These are phyloP conservation scores for Mustela lutreola DNA, from an alignment of 2,113 vertebrate genomes.

Conservation along the genomic window DNA sequence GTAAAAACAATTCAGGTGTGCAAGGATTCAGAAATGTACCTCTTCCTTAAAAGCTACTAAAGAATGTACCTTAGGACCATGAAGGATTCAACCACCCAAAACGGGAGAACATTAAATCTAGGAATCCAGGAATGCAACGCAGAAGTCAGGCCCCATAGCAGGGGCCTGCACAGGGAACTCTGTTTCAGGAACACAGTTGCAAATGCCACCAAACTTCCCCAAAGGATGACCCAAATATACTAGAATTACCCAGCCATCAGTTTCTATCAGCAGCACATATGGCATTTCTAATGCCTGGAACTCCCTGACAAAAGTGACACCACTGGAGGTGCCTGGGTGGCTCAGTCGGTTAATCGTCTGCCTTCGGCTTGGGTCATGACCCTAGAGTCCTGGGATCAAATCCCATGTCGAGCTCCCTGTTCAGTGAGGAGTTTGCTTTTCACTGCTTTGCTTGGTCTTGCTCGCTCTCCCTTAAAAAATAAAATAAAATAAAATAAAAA, in stretches of 20 bases:
- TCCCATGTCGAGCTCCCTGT: no score
- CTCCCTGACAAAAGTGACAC: constrained; percentile 88
- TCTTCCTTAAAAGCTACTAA: not conserved
- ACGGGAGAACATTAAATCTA: not conserved
- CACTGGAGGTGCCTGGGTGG: constrained; percentile 46
- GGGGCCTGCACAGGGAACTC: not conserved
- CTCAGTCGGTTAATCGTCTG: no score
- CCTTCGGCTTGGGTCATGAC: no score
- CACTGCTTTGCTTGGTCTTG: no score
- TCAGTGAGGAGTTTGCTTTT: no score
- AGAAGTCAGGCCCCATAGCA: not conserved
- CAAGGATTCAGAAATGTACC: not conserved
- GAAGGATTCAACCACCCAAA: not conserved
- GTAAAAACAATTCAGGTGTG: constrained; percentile 28
- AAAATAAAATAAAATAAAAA: constrained; percentile 73
- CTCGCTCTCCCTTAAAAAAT: no score
- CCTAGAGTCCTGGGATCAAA: no score
- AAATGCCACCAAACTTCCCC: not conserved
- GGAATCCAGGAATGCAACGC: not conserved
- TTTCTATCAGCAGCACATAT: constrained; percentile 89
- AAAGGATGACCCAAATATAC: not conserved
- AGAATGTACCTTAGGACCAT: not conserved
- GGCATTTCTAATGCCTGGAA: constrained; percentile 88
- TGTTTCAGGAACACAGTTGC: not conserved
- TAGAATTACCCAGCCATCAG: constrained; percentile 82